These are phyloP conservation scores for Zaprionus obscuricornis DNA, from an alignment of 2,888 invertebrate species.

Conservation along the genomic window DNA sequence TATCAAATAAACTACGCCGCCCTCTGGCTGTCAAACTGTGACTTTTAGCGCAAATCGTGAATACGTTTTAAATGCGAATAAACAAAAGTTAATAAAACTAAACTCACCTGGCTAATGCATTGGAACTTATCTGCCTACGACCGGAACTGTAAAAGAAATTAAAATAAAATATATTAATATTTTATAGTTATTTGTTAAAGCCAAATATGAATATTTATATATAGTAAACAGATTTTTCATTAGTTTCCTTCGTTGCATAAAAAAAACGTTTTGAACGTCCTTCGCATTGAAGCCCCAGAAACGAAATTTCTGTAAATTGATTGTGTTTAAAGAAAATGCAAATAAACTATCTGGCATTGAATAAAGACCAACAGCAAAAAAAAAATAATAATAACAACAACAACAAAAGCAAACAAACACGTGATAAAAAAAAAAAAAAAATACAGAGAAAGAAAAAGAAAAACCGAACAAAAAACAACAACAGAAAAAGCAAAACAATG, in stretches of 20 bases:
- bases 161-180: not conserved
- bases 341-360: constrained; percentile 64
- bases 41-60: constrained; percentile 4
- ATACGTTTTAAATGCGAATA: not conserved
- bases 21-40: constrained; percentile 12
- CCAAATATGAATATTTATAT: not conserved
- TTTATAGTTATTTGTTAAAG: not conserved
- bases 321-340: constrained; percentile 38
- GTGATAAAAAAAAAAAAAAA: constrained; percentile 56
- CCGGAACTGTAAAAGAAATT: constrained; percentile 86
- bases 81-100: not conserved
- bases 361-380: constrained; percentile 18
- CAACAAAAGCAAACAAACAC: constrained; percentile 50
- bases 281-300: constrained; percentile 36
- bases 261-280: constrained; percentile 3
- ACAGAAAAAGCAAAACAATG: constrained; percentile 37
- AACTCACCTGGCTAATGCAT: constrained; percentile 93
- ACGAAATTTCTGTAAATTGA: constrained; percentile 34
- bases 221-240: constrained; percentile 8
- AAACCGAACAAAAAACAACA: not conserved
- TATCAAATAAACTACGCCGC: constrained; percentile 2
- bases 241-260: too few relatives aligned
- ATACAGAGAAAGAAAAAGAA: constrained; percentile 14
- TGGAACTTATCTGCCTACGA: constrained; percentile 92
- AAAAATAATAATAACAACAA: constrained; percentile 21